Base-by-base conservation (phyloP, 1,140 invertebrate genomes). In the Macrocentrus cingulum region DNA sequence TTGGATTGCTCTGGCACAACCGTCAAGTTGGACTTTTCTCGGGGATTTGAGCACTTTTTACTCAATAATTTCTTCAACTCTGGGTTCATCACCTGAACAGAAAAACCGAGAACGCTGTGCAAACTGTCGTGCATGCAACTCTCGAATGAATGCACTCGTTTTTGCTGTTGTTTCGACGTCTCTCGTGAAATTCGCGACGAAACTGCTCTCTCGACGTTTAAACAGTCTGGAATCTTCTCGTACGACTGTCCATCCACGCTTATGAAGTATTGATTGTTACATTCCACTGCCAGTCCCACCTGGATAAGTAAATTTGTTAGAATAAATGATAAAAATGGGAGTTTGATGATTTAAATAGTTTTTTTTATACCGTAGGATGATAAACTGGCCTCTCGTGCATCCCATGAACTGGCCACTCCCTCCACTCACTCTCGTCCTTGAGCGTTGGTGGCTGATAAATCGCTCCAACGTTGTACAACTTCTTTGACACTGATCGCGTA, bases 401-500 rank as follows among this genome's bases (percentile, higher is more conserved):
- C 3, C 66, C 70, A n/a, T 70, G 63, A 1, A 37, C 53, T 18
- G 68, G 68, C 68, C 70, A 70, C 18, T 65, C 58, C 32, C 52
- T 63, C 51, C 61, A 66, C 25, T 70, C 56, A 9, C 46, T 56
- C n/a, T 58, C 63, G 32, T 64, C 63, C 11, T 50, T 37, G 8
- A 59, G 18, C 13, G 56, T 69, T 0, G 74, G 74, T 5, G 72
- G 62, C n/a, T 77, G 67, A 59, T 73, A 69, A 41, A 66, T 73
- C 5, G 75, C 72, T 4, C 73, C 74, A 9, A 77, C 65, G 8
- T 67, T 76, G 39, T 67, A 71, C 59, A 74, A 62, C 51, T 74
- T 75, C 18, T 69, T 52, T 7, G 74, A 75, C 11, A 74, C 66
- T 6, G 74, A 76, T 58, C 75, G 66, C 1, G 75, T 76, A 18